Percentiles rank a stretch among this genome's conserved stretches.
Conservation (phyloP, 1,140 invertebrate genomes). For the Ganaspis sp. region DNA sequence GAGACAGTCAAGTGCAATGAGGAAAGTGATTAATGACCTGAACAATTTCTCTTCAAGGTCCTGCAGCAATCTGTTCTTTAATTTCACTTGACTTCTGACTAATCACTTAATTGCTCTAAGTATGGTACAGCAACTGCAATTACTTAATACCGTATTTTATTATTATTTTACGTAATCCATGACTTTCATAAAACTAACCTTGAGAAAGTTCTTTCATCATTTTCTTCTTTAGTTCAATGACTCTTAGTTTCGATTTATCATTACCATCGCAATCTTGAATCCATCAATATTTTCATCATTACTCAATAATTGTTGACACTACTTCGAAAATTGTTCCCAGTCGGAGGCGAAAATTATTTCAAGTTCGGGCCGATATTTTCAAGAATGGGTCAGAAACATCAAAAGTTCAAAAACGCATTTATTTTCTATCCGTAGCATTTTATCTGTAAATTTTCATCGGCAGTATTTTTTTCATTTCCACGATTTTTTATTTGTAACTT, state of each 20-base stretch:
- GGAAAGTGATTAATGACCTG: conserved; percentile 24
- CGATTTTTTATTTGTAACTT: no score
- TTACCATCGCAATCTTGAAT: no score
- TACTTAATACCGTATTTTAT: conserved; percentile 12
- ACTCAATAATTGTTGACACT: no score
- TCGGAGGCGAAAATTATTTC: no score
- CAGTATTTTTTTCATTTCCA: no score
- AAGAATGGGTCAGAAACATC: no score
- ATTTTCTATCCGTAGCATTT: no score
- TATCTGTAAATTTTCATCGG: no score
- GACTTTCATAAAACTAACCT: background rate
- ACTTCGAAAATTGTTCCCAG: no score
- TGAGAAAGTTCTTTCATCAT: background rate
- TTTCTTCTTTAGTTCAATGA: background rate
- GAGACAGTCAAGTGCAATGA: background rate
- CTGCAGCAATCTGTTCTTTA: background rate
- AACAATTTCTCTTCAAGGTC: conserved; percentile 5
- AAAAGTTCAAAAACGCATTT: no score
- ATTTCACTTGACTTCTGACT: conserved; percentile 20
- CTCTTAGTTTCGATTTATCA: background rate
- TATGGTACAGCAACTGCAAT: background rate
- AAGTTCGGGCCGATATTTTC: no score
- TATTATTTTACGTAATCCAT: conserved; percentile 2
- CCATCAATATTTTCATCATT: no score
- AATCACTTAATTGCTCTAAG: conserved; percentile 19